Base-by-base conservation (phyloP, 2,797 vertebrate species). In the Sebastes baramenuke region DNA sequence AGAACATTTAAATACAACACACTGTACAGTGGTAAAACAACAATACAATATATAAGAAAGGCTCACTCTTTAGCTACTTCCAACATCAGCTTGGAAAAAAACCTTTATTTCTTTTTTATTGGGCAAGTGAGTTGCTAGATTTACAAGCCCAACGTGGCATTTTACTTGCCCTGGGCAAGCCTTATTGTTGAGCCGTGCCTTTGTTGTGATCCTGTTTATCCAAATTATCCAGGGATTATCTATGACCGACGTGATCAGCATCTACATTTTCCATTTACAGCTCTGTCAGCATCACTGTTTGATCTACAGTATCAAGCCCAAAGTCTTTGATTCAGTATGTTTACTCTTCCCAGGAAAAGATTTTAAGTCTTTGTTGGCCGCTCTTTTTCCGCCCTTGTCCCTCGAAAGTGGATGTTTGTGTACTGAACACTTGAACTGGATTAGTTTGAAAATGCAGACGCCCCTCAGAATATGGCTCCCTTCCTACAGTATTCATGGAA, bases 191-290 rank as follows among this genome's bases (percentile, higher is more conserved):
- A 49, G 3, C 46, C 46, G 0, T 20, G 16, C 18, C 46, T 49
- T 49, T 49, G 46, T 67, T 72, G 58, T 66, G 30, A 29, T 36
- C 67, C 66, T 55, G 42, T 58, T 72, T 64, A 54, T 71, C 32
- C 29, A 36, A 58, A 64, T 71, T 59, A 25, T 75, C 42, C 36
- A 49, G 67, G 54, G 68, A 77, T 85, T 65, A 82, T 79, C 56
- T 54, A 27, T 36, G 59, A 72, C 56, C 4, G 4, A 30, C 13
- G 54, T 65, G 60, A 80, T 78, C 68, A 49, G 62, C 34, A 9
- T 74, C 36, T 29, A 54, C 25, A 38, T 64, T 75, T 72, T 38
- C 68, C 72, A 34, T 49, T 49, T 8, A 8, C 25, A 29, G 34
- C 24, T 36, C 42, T 32, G 54, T 84, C 60, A 70, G 60, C 56